Evolutionary conservation across 2,797 vertebrate species (phyloP), one percentile per base, ranked within the genome.

Genomic region (Danio kyathit): DNA sequence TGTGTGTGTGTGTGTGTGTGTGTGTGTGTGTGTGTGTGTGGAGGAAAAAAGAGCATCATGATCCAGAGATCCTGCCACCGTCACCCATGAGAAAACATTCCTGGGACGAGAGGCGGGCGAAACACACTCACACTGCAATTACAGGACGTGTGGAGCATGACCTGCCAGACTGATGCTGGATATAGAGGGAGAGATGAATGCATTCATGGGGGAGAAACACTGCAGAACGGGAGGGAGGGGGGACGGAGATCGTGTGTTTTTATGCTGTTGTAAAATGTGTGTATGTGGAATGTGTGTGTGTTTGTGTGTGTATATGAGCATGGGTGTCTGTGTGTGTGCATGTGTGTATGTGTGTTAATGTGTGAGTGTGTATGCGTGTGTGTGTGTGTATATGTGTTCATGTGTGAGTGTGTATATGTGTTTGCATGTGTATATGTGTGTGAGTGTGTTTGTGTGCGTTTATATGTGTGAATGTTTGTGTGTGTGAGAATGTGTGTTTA

Each of bases 111-210:
- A 76, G 14, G 13, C 40, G 29, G 74, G 40, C 1, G 43, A 52
- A 29, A 11, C 29, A 51, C 13, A 0, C 60, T 54, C 60, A 40
- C 29, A n/a, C 6, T 12, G 49, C 13, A 46, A 76, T 76, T 76
- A 76, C 29, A 14, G n/a, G 63, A 76, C 66, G 51, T 38, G n/a
- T 66, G 63, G 41, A 76, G 63, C 63, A 66, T 57, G 63, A 76
- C 51, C 74, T 66, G 14, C 11, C 51, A 66, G 69, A 4, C 52
- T 14, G 69, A 71, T 54, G 67, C 9, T 52, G 29, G 4, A 54
- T 52, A 54, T 76, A 17, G 40, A 56, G n/a, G 40, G 10, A 19
- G 63, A 19, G 11, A 66, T 57, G 6, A 66, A 56, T 43, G 7
- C 19, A 67, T 29, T 16, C 38, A 51, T 54, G 54, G 19, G 38